These are phyloP conservation scores for Agapornis roseicollis DNA, from an alignment of 2,113 vertebrate species.

Conservation along the genomic window DNA sequence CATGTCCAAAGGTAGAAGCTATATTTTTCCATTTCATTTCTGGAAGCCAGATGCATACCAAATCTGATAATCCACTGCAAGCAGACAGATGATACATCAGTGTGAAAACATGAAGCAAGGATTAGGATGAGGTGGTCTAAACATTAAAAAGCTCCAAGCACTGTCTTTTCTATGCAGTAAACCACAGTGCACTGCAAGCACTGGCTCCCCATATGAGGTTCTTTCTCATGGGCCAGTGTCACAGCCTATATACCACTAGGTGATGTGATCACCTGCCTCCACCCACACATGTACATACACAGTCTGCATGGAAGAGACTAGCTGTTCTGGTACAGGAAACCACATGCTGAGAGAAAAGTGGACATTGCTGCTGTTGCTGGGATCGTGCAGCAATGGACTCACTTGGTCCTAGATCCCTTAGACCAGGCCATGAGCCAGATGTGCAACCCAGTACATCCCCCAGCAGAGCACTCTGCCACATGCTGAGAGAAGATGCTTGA, in stretches of 20 bases:
- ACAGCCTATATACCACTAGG: fast-evolving
- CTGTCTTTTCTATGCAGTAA: not conserved
- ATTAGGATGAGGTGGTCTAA: not conserved
- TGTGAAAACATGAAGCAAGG: not conserved
- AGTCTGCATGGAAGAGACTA: not conserved
- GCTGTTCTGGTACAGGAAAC: not conserved
- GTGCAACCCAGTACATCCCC: not conserved
- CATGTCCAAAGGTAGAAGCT: not conserved
- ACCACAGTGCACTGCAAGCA: no score
- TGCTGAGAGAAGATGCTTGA: not conserved
- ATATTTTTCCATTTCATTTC: not conserved
- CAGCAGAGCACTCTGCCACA: not conserved
- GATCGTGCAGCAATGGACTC: not conserved
- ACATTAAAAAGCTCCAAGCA: not conserved
- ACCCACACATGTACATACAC: not conserved
- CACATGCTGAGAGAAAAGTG: not conserved
- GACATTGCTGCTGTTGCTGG: not conserved
- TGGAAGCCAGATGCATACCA: not conserved
- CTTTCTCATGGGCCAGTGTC: not conserved
- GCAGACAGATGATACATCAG: not conserved
- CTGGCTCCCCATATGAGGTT: not conserved
- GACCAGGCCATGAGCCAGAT: not conserved
- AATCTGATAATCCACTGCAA: not conserved
- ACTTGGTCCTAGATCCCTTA: not conserved
- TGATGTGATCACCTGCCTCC: not conserved